These are phyloP conservation scores for Lucinisca nassula DNA, from an alignment of 2,888 invertebrate genomes.

Conservation along the genomic window DNA sequence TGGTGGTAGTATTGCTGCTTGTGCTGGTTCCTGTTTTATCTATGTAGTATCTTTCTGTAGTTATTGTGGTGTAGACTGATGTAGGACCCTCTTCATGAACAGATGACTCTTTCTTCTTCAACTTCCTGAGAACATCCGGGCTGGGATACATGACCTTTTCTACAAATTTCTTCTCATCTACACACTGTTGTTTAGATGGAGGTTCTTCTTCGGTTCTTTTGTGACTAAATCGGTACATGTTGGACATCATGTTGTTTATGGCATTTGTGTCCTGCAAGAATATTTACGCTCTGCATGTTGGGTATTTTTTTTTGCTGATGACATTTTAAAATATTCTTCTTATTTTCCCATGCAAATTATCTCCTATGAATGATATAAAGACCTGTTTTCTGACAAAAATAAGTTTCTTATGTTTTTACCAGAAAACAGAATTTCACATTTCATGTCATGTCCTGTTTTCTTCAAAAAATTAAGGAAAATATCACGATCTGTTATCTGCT, in stretches of 20 bases:
- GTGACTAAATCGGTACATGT: slow-evolving; percentile 78
- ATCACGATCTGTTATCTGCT: no score
- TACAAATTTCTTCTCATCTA: not conserved
- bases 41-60: slow-evolving; percentile 52
- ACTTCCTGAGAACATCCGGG: slow-evolving; percentile 39
- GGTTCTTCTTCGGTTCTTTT: slow-evolving; percentile 9
- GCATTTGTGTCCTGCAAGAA: slow-evolving; percentile 81
- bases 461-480: no score
- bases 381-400: no score
- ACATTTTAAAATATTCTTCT: no score
- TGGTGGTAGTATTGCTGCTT: not conserved
- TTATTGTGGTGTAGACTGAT: not conserved
- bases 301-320: no score
- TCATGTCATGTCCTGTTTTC: no score
- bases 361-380: no score
- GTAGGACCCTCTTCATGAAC: not conserved
- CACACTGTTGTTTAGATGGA: slow-evolving; percentile 20
- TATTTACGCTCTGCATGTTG: no score
- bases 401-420: no score
- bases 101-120: slow-evolving; percentile 15
- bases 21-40: slow-evolving; percentile 57
- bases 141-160: slow-evolving; percentile 52
- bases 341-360: no score
- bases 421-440: no score
- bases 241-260: slow-evolving; percentile 84